Evolutionary conservation across 2,888 invertebrate genomes (phyloP).

Genomic region (Callinectes sapidus): DNA sequence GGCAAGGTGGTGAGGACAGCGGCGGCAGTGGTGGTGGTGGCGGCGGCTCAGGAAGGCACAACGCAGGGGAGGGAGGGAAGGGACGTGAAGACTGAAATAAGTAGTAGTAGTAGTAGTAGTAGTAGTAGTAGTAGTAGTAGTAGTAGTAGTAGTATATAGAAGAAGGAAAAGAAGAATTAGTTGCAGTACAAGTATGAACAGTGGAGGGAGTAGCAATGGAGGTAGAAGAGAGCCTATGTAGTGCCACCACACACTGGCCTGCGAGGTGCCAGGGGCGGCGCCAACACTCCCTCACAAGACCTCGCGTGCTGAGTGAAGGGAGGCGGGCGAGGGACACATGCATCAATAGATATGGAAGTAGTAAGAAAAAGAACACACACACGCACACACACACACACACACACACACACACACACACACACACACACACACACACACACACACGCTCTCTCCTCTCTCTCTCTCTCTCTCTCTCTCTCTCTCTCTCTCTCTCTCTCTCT

Average conservation of each 20-base stretch:
- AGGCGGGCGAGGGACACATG: not conserved
- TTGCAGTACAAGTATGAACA: not conserved
- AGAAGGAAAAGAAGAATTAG: not conserved
- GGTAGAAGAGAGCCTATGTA: not conserved
- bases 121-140: conserved; percentile 15
- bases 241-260: too few relatives aligned
- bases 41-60: not conserved
- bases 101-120: conserved; percentile 15
- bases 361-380: not conserved
- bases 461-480: too few relatives aligned
- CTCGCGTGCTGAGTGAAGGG: not conserved
- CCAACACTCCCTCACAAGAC: not conserved
- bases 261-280: not conserved
- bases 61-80: not conserved
- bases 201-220: not conserved
- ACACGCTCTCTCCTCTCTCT: conserved; percentile 19
- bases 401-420: conserved; percentile 43
- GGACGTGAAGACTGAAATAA: not conserved
- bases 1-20: not conserved
- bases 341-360: not conserved
- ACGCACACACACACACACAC: conserved; percentile 42
- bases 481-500: not conserved
- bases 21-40: not conserved
- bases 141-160: conserved; percentile 8
- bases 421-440: conserved; percentile 44